Evolutionary conservation across 1,140 invertebrate genomes (phyloP), one percentile per base, ranked within the genome.

Genomic region (Drosophila sp.): DNA sequence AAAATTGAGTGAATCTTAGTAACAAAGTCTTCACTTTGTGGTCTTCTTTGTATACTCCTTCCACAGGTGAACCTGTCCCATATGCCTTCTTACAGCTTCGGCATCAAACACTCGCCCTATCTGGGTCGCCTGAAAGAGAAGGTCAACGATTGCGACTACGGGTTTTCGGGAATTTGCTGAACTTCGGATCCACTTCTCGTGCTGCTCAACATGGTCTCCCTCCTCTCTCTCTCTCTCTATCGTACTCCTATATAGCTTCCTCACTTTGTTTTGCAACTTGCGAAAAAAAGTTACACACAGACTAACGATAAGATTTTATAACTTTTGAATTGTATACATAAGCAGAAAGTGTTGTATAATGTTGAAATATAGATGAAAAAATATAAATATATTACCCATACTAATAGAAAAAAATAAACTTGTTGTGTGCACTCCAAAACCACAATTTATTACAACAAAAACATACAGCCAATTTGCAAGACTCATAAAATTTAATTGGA

Each of bases 21-120:
- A 53, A 34, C 1, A 13, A 13, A 7, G 16, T 57, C 38, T 16
- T 25, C 27, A 13, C 45, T 2, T 21, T 34, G 38, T 45, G 27
- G 27, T 29, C 6, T 25, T 56, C 6, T n/a, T 5, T 38, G 7
- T 18, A 1, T 54, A n/a, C 14, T 62, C 0, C 6, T 14, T 1
- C 86, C 92, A 40, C 74, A 95, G 94, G 92, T 94, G 36, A 84
- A 93, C 66, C 79, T 95, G 50, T 93, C 94, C 53, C 92, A 93
- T 71, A 92, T 93, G 63, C 95, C 95, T 51, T 93, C 94, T 21
- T 95, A 95, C 81, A 95, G 95, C 65, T 98, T 98, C 92, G 97
- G 97, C 46, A 97, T 98, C 72, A 96, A 95, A 84, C 97, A 98
- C 91, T 97, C 96, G 1, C 95, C 94, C 36, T 96, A 97, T 80